Percentiles rank a stretch among this genome's conserved stretches.
These are phyloP conservation scores for Paralichthys olivaceus DNA, from an alignment of 2,113 vertebrate genomes.

Conservation along the genomic window DNA sequence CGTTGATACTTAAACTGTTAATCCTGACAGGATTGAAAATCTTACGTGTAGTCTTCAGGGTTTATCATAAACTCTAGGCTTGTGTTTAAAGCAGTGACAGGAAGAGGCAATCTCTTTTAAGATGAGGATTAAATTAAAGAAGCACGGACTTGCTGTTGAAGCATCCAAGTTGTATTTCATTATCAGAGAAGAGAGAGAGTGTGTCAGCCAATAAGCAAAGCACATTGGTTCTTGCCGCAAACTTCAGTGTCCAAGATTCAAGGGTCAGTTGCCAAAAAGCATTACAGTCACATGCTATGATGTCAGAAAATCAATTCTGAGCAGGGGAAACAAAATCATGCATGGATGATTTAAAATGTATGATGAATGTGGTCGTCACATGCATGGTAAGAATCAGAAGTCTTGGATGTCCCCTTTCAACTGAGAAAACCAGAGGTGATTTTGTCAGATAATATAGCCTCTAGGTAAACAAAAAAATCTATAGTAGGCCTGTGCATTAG, in stretches of 20 bases:
- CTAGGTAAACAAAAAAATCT: neutral
- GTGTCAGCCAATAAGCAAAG: constrained; percentile 13
- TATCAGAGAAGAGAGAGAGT: neutral
- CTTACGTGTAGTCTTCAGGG: constrained; percentile 23
- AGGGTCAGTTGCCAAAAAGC: constrained; percentile 17
- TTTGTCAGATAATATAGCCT: neutral
- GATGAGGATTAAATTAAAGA: constrained; percentile 7
- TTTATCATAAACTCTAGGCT: constrained; percentile 11
- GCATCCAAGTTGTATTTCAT: constrained; percentile 12
- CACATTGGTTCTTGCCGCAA: constrained; percentile 12
- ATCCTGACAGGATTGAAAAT: constrained; percentile 42
- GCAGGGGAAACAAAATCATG: neutral
- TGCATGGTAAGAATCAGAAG: neutral
- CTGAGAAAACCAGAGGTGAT: neutral
- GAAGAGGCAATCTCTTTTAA: constrained; percentile 4
- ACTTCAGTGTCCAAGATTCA: constrained; percentile 28
- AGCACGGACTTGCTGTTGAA: constrained; percentile 1
- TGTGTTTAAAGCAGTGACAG: constrained; percentile 26
- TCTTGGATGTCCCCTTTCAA: constrained; percentile 11
- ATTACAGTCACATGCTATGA: constrained; percentile 4
- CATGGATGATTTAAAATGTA: constrained; percentile 13
- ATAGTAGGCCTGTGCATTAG: neutral
- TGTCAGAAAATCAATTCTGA: constrained; percentile 43
- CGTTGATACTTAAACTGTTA: constrained; percentile 39
- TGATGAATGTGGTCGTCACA: constrained; percentile 27